These are phyloP conservation scores for Rhinichthys klamathensis DNA, from an alignment of 2,113 vertebrate species.

Conservation along the genomic window DNA sequence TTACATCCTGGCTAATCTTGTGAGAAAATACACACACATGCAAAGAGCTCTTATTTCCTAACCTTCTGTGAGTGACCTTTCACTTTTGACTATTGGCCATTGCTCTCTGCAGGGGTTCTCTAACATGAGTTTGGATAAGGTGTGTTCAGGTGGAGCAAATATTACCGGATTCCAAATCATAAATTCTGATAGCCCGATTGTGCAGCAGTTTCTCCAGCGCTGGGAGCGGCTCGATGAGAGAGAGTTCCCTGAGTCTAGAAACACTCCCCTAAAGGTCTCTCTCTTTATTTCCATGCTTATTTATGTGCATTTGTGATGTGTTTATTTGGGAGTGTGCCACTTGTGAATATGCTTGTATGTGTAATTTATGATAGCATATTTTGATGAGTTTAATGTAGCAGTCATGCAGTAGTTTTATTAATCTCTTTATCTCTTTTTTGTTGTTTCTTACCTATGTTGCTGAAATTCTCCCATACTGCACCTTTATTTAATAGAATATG, in stretches of 20 bases:
- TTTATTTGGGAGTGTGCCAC: slow-evolving; percentile 1
- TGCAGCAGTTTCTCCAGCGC: slow-evolving; percentile 97
- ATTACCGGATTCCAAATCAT: slow-evolving; percentile 98
- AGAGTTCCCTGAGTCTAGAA: slow-evolving; percentile 96
- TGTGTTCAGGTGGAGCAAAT: slow-evolving; percentile 94
- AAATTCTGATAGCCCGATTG: slow-evolving; percentile 92
- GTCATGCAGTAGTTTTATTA: slow-evolving; percentile 7
- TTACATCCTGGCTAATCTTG: slow-evolving; percentile 98
- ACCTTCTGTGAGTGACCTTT: neutral
- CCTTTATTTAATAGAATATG: neutral
- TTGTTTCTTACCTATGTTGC: neutral
- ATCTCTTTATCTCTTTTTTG: neutral
- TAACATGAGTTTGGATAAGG: slow-evolving; percentile 91
- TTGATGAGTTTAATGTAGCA: slow-evolving; percentile 16
- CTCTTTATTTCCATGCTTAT: slow-evolving; percentile 37
- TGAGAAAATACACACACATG: slow-evolving; percentile 73
- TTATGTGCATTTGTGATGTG: slow-evolving; percentile 43
- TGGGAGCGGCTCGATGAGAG: slow-evolving; percentile 97
- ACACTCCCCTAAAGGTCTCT: slow-evolving; percentile 90
- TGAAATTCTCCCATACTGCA: neutral
- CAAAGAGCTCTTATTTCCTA: slow-evolving; percentile 15
- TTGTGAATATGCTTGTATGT: slow-evolving; percentile 14
- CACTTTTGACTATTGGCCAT: neutral
- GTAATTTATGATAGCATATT: slow-evolving; percentile 21
- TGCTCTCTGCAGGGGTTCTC: slow-evolving; percentile 86